Conservation (phyloP, 1,140 invertebrate genomes). For the Gyrodactylus salaris region DNA sequence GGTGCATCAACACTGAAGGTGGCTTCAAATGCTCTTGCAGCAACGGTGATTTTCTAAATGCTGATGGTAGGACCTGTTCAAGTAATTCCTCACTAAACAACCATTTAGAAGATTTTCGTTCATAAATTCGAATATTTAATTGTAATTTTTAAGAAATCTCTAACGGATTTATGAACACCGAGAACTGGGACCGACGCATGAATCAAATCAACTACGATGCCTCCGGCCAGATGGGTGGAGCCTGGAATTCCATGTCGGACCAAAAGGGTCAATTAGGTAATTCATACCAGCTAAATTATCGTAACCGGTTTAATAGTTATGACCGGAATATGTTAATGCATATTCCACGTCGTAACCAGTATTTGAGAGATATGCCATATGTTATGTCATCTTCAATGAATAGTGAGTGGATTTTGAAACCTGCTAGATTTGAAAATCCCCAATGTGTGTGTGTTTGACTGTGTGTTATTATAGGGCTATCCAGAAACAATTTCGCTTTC, state of each 20-base stretch:
- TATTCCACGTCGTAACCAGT: background rate
- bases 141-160: too few species aligned
- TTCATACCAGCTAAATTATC: background rate
- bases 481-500: too few species aligned
- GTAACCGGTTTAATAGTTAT: background rate
- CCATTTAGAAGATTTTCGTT: too few species aligned
- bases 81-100: background rate
- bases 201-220: background rate
- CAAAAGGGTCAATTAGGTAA: background rate
- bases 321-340: background rate
- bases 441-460: too few species aligned
- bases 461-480: too few species aligned
- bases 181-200: background rate
- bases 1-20: slow-evolving; percentile 8
- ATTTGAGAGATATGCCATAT: background rate
- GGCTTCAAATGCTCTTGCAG: slow-evolving; percentile 5
- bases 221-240: background rate
- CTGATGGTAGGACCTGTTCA: background rate
- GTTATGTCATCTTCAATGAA: background rate
- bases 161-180: background rate
- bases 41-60: background rate
- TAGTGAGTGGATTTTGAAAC: too few species aligned
- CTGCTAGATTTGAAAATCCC: too few species aligned
- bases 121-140: too few species aligned
- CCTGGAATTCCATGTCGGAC: background rate